A percentile compares a stretch with the other conserved stretches of the same genome.
These are phyloP conservation scores for Pseudomyrmex flavicornis DNA, from an alignment of 1,140 invertebrate species.

Conservation along the genomic window DNA sequence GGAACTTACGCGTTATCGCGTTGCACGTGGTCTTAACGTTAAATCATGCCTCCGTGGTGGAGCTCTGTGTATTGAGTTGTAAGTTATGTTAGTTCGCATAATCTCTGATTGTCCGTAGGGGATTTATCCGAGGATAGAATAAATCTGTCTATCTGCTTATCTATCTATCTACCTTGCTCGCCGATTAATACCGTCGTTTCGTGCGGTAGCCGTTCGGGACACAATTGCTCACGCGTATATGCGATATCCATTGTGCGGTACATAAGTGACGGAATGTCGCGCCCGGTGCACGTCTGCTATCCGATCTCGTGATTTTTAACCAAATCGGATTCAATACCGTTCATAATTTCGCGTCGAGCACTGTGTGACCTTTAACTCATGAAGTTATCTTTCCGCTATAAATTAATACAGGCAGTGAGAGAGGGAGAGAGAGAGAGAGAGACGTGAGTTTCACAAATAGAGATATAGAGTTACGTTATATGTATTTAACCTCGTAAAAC, in stretches of 20 bases:
- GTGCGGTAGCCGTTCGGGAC: constrained; percentile 42
- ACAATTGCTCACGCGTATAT: constrained; percentile 1
- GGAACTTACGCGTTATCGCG: constrained; percentile 43
- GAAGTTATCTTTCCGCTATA: neutral
- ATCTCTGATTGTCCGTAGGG: constrained; percentile 58
- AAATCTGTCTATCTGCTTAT: constrained; percentile 41
- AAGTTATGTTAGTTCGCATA: constrained; percentile 40
- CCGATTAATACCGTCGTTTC: constrained; percentile 51
- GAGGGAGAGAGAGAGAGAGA: neutral
- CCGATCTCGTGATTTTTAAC: neutral
- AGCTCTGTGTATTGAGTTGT: constrained; percentile 29
- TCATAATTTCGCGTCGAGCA: neutral
- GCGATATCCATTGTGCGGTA: neutral
- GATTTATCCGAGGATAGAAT: constrained; percentile 54
- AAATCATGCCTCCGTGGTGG: constrained; percentile 1
- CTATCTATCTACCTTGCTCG: constrained; percentile 28
- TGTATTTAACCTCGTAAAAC: neutral
- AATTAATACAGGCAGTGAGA: neutral
- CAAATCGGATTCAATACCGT: neutral
- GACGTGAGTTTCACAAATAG: neutral
- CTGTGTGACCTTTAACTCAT: neutral
- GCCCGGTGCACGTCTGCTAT: neutral
- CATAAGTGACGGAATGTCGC: neutral
- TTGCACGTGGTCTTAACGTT: constrained; percentile 2
- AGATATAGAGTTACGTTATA: neutral